Evolutionary conservation across 2,888 invertebrate genomes (phyloP).

Genomic region (Oscheius sp.): DNA sequence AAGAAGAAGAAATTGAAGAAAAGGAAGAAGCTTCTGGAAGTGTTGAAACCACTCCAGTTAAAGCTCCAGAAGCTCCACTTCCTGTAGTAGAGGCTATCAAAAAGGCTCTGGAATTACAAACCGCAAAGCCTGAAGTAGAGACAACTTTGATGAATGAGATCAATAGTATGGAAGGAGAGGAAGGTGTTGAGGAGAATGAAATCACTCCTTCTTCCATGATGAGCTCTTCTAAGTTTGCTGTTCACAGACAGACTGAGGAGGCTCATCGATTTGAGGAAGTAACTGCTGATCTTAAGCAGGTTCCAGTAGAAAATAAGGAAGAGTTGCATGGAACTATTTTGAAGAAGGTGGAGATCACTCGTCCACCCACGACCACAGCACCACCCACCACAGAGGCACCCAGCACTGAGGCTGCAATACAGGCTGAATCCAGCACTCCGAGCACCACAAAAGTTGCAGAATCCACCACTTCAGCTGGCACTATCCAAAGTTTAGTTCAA

Average conservation of each 20-base stretch:
- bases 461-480: constrained; percentile 1
- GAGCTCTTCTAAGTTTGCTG: constrained; percentile 32
- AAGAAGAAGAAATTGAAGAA: background rate
- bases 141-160: constrained; percentile 18
- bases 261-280: constrained; percentile 24
- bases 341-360: constrained; percentile 28
- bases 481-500: background rate
- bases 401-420: constrained; percentile 31
- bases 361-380: constrained; percentile 13
- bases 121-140: constrained; percentile 14
- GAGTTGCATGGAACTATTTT: background rate
- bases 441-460: constrained; percentile 14
- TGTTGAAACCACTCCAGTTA: constrained; percentile 28
- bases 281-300: background rate
- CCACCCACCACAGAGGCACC: constrained; percentile 27
- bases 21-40: constrained; percentile 20
- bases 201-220: constrained; percentile 18
- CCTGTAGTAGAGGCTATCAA: background rate
- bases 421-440: constrained; percentile 7
- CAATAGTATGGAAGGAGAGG: constrained; percentile 22
- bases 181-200: constrained; percentile 29
- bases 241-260: constrained; percentile 23
- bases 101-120: background rate
- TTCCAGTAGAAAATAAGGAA: background rate
- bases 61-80: background rate